A percentile compares a stretch with the other conserved stretches of the same genome.
Evolutionary conservation across 2,797 vertebrate species (phyloP).

Genomic region (Triplophysa yarkandensis): DNA sequence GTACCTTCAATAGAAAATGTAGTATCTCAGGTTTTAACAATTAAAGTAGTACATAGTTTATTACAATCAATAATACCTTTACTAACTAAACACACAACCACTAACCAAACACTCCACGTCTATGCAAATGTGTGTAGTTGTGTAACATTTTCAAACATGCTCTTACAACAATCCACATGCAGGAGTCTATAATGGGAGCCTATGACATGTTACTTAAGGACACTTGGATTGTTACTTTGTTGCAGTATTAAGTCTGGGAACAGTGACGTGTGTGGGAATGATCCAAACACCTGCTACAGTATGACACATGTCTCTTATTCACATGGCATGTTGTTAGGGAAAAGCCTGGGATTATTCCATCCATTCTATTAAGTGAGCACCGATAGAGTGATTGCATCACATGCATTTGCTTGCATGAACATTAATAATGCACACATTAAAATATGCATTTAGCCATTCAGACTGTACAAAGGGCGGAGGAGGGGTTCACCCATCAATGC

Average conservation of each 20-base stretch:
- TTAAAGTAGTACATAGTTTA: not conserved
- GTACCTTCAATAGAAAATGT: not conserved
- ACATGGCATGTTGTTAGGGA: conserved; percentile 33
- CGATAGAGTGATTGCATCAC: conserved; percentile 23
- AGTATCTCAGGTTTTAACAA: not conserved
- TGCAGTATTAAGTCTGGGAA: not conserved
- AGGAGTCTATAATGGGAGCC: not conserved
- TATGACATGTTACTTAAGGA: not conserved
- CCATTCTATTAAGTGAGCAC: conserved; percentile 36
- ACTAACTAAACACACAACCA: not conserved
- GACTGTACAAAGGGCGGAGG: conserved; percentile 48
- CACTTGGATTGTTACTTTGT: conserved; percentile 2
- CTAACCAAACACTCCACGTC: not conserved
- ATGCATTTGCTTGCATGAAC: not conserved
- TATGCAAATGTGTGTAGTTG: not conserved
- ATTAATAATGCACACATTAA: too few species aligned
- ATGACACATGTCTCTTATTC: conserved; percentile 17
- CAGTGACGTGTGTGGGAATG: not conserved
- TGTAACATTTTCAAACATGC: not conserved
- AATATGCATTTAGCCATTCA: not conserved
- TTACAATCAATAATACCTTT: not conserved
- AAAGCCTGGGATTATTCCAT: conserved; percentile 43
- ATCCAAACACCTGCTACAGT: conserved; percentile 35
- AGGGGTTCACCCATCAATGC: conserved; percentile 18
- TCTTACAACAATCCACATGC: not conserved